Evolutionary conservation across 1,140 invertebrate genomes (phyloP).

Genomic region (Ceratina japonica): DNA sequence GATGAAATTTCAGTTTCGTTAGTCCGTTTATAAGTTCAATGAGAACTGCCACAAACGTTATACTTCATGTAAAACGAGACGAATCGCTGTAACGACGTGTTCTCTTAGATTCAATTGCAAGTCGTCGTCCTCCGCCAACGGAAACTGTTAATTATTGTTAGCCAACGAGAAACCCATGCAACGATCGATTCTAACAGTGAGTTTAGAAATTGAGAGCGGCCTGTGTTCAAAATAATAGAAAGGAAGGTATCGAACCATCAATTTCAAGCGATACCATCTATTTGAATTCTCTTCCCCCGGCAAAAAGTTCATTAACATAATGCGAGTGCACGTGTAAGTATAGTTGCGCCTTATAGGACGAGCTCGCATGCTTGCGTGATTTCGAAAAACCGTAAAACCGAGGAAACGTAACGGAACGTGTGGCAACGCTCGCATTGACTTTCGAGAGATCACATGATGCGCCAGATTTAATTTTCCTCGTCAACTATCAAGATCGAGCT

Average conservation of each 20-base stretch:
- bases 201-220: background rate
- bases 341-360: background rate
- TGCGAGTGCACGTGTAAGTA: background rate
- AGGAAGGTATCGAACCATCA: slow-evolving; percentile 3
- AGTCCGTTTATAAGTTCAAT: background rate
- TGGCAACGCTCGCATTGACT: background rate
- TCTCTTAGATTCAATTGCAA: background rate
- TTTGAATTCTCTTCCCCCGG: background rate
- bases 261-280: background rate
- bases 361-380: background rate
- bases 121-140: background rate
- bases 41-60: background rate
- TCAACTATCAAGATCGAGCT: background rate
- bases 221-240: background rate
- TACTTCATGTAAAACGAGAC: background rate
- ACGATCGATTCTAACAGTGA: background rate
- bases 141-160: background rate
- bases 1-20: slow-evolving; percentile 35
- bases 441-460: background rate
- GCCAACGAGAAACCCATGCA: background rate
- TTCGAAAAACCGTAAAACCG: slow-evolving; percentile 1
- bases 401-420: background rate
- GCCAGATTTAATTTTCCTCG: background rate
- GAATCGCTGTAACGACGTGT: background rate
- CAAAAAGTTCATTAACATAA: background rate